Conservation (phyloP, 2,113 vertebrate species). For the Myotis lucifugus region DNA sequence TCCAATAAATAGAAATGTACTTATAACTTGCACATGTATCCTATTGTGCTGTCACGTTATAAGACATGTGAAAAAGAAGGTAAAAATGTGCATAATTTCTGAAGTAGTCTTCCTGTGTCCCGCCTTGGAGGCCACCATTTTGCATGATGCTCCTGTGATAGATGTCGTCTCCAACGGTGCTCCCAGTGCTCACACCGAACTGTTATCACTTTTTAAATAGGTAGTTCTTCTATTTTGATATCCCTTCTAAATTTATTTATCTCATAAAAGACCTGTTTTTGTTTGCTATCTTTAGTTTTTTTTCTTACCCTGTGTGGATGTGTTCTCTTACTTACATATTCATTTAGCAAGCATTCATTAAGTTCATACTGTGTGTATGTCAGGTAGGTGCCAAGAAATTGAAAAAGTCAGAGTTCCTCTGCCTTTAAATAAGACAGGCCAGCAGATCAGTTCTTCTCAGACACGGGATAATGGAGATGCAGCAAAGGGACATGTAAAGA, state of each 20-base stretch:
- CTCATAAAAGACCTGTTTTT: background rate
- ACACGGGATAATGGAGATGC: background rate
- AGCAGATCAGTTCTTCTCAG: background rate
- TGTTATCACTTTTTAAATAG: background rate
- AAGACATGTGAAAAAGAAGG: background rate
- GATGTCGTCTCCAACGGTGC: background rate
- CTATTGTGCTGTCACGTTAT: background rate
- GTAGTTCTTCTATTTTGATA: background rate
- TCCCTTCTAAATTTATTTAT: background rate
- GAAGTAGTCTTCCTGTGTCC: background rate
- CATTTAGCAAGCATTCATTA: background rate
- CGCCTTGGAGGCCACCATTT: background rate
- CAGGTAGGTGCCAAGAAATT: background rate
- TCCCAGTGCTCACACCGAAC: background rate
- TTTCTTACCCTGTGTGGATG: background rate
- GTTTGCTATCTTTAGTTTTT: background rate
- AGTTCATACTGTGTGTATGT: background rate
- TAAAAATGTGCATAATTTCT: slow-evolving; percentile 20
- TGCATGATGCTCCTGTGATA: background rate
- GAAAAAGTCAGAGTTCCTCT: background rate
- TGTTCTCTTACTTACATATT: background rate
- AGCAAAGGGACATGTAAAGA: background rate
- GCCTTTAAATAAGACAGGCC: background rate
- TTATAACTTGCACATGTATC: background rate
- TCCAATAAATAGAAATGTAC: background rate